These are phyloP conservation scores for Cheumatopsyche charites DNA, from an alignment of 1,140 invertebrate genomes.

Conservation along the genomic window DNA sequence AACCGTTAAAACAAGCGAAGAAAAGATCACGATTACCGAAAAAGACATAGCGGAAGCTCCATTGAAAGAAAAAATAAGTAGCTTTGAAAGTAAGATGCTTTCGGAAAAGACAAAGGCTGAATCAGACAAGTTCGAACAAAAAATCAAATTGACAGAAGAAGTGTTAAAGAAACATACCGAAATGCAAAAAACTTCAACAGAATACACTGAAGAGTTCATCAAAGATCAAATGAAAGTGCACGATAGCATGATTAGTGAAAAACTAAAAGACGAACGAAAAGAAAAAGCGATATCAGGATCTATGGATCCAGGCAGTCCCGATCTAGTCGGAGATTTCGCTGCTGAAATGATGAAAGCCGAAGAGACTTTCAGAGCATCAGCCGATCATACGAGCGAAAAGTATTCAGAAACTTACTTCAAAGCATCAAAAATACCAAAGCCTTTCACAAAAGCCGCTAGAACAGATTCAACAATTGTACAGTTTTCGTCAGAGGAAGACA, in stretches of 20 bases:
- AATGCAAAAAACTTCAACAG: constrained; percentile 58
- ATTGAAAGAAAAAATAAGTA: constrained; percentile 59
- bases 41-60: constrained; percentile 59
- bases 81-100: constrained; percentile 59
- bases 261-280: constrained; percentile 14
- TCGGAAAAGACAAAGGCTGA: constrained; percentile 55
- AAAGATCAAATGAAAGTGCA: constrained; percentile 54
- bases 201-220: constrained; percentile 62
- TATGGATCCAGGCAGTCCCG: constrained; percentile 42
- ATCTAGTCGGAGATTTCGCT: constrained; percentile 45
- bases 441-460: constrained; percentile 55
- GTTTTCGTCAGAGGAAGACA: constrained; percentile 62
- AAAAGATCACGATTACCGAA: constrained; percentile 50
- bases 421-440: constrained; percentile 51
- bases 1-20: constrained; percentile 41
- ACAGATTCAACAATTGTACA: constrained; percentile 62
- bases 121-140: constrained; percentile 52
- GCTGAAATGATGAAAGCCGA: constrained; percentile 50
- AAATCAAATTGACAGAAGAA: constrained; percentile 60
- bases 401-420: constrained; percentile 61
- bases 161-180: constrained; percentile 60
- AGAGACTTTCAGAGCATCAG: constrained; percentile 56
- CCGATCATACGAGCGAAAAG: constrained; percentile 60
- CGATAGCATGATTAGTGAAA: constrained; percentile 27
- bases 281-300: constrained; percentile 23